Base-by-base conservation (phyloP, 2,113 vertebrate genomes). In the Mustelus asterias region DNA sequence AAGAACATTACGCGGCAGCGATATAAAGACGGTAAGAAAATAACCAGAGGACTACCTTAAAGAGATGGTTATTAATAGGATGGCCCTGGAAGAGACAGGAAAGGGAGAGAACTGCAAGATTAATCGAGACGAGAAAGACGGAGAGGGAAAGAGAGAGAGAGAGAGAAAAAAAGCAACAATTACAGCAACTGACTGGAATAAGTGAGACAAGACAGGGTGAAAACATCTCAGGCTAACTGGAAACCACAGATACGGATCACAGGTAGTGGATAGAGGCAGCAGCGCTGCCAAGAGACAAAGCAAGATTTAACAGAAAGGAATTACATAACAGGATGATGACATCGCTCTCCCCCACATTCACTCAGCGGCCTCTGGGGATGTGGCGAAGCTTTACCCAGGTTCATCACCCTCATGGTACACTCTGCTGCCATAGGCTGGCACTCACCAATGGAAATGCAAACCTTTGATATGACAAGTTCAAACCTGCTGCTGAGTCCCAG, bases 51-150 rank as follows among this genome's bases (percentile, higher is more conserved):
- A 96, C 98, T 98, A 98, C 98, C 98, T 98, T 98, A 96, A 98
- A 97, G 97, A 98, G 98, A 98, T 96, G 97, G 97, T 97, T 97
- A 98, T 98, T 98, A 97, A 98, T 97, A 97, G 97, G 98, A 97
- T 97, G 98, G 97, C 97, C 97, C 98, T 98, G 97, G 96, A 98
- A 97, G 96, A 98, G 96, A 98, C 33, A 97, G 97, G 60, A 97
- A 80, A 97, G 72, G 96, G 96, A 97, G 96, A 97, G 96, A 97
- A 96, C 97, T 96, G 96, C 58, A 8, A 95, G 96, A 96, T 97
- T 97, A 97, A 97, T 95, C 14, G 88, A 90, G 88, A 90, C 70
- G 94, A 76, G n/a, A 88, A 96, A 96, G 95, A 2, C 96, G 69
- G 65, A 70, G 96, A 94, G 37, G 95, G 37, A 96, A 95, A 96